Percentiles rank a stretch among this genome's conserved stretches.
phyloP scores from a whole-genome alignment of 2,888 invertebrate species.

The Xylota sylvarum region DNA sequence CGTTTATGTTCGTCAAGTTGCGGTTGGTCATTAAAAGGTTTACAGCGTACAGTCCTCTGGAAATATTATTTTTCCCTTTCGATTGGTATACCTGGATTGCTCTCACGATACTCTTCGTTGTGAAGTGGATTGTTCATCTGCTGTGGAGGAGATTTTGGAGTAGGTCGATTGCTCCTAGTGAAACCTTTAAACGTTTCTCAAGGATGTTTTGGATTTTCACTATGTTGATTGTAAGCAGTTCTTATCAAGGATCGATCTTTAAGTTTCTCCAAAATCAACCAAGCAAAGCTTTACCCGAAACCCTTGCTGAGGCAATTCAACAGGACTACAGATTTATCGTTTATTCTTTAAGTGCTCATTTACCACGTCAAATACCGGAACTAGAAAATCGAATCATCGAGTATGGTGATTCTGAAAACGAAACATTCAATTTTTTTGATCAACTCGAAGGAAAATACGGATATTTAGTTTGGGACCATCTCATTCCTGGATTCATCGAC shows the following conservation, averaged over 20 bases:
- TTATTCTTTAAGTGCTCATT: neutral
- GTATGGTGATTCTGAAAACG: neutral
- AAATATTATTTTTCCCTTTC: no score
- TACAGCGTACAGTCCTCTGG: no score
- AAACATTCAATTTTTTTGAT: neutral
- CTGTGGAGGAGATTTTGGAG: neutral
- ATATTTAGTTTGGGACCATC: no score
- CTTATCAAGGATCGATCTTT: constrained; percentile 40
- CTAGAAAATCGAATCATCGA: neutral
- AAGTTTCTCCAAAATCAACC: constrained; percentile 18
- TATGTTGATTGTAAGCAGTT: constrained; percentile 24
- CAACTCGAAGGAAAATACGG: neutral
- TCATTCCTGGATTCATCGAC: neutral
- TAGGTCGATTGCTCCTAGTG: neutral
- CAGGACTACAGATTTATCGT: constrained; percentile 8
- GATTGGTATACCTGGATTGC: no score
- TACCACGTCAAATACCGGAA: neutral
- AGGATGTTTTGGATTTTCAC: constrained; percentile 13
- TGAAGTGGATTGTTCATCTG: no score
- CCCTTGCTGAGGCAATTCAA: constrained; percentile 18
- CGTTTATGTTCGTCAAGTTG: no score
- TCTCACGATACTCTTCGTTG: no score
- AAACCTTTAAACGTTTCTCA: neutral
- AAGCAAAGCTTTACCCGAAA: neutral
- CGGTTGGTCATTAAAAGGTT: no score